A percentile compares a stretch with the other conserved stretches of the same genome.
Conservation (phyloP, 1,140 invertebrate genomes). For the Ctenoplectra terminalis region DNA sequence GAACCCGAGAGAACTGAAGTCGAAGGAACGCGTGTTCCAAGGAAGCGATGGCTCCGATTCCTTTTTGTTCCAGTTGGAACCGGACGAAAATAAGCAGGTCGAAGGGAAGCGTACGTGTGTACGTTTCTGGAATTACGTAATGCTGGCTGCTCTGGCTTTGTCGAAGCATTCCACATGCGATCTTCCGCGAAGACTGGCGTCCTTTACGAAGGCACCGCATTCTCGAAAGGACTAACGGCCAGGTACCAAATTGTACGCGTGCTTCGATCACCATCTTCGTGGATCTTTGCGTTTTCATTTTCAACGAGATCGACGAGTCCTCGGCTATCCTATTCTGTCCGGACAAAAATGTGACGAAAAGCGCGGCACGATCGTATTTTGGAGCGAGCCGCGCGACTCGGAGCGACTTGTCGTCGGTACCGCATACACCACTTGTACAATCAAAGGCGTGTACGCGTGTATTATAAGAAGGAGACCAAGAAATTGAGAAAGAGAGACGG, state of each 20-base stretch:
- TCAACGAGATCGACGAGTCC: neutral
- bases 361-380: conserved; percentile 45
- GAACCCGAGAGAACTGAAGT: neutral
- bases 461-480: conserved; percentile 45
- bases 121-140: conserved; percentile 18
- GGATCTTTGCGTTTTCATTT: no score
- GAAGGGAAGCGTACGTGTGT: neutral
- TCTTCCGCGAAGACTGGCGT: neutral
- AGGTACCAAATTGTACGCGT: neutral
- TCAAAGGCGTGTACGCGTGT: conserved; percentile 57
- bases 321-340: neutral
- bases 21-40: neutral
- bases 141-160: neutral
- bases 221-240: neutral
- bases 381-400: conserved; percentile 2
- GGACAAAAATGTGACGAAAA: conserved; percentile 33
- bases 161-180: neutral
- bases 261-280: neutral
- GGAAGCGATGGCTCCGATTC: conserved; percentile 1
- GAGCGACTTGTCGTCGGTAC: conserved; percentile 24
- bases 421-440: conserved; percentile 61
- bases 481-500: neutral
- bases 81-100: conserved; percentile 9
- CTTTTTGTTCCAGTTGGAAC: neutral
- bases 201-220: no score